A percentile compares a stretch with the other conserved stretches of the same genome.
phyloP scores from a whole-genome alignment of 2,113 vertebrate genomes.

The Irena cyanogastra region DNA sequence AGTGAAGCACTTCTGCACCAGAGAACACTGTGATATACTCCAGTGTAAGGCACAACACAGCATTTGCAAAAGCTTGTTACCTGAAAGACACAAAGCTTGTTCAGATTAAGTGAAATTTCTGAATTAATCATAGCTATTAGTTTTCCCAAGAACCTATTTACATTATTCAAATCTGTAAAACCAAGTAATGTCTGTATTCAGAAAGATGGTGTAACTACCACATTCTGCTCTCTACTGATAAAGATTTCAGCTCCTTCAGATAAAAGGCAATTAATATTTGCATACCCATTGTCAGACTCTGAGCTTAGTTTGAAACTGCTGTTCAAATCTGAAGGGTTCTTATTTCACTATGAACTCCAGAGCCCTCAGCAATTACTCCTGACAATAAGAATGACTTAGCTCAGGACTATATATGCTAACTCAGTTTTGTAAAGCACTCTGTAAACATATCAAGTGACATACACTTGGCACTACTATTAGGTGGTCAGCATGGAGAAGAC shows the following conservation, averaged over 20 bases:
- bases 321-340: background rate
- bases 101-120: background rate
- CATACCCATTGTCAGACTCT: background rate
- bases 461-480: background rate
- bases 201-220: background rate
- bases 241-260: background rate
- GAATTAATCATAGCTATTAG: background rate
- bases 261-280: background rate
- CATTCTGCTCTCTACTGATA: background rate
- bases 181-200: background rate
- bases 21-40: rapidly evolving
- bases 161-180: background rate
- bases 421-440: background rate
- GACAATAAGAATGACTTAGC: background rate
- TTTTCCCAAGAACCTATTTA: background rate
- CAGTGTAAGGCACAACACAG: background rate
- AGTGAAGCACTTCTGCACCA: background rate
- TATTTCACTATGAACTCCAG: background rate
- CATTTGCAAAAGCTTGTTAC: background rate
- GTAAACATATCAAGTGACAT: background rate
- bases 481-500: background rate
- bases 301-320: background rate
- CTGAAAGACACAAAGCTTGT: background rate
- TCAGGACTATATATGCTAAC: background rate
- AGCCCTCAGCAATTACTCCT: background rate